Conservation (phyloP, 2,888 invertebrate genomes). For the Heliconius cydno region DNA sequence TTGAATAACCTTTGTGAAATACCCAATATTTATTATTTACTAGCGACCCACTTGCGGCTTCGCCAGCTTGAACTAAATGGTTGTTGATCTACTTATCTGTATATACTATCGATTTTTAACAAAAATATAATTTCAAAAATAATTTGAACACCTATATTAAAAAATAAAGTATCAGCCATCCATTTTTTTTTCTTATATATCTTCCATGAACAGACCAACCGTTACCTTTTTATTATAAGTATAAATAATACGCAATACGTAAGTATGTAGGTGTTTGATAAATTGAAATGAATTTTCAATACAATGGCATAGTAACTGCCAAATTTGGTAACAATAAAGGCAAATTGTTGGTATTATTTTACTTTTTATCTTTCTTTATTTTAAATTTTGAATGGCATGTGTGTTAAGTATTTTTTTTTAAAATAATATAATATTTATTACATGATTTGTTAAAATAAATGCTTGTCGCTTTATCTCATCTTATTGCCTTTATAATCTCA, state of each 20-base stretch:
- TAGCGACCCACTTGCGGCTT: too few species aligned
- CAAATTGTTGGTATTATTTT: background rate
- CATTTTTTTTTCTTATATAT: too few species aligned
- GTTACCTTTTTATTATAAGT: too few species aligned
- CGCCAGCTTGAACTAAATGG: too few species aligned
- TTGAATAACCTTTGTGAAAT: background rate
- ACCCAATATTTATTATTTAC: background rate
- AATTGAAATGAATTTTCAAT: background rate
- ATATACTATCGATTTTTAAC: too few species aligned
- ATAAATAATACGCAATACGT: background rate
- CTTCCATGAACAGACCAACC: too few species aligned
- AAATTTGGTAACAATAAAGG: background rate
- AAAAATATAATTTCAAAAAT: too few species aligned
- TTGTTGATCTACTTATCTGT: too few species aligned
- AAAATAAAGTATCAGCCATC: too few species aligned
- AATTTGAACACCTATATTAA: too few species aligned
- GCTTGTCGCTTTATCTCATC: too few species aligned
- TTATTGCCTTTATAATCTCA: background rate
- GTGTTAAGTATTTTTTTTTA: background rate
- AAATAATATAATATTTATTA: background rate
- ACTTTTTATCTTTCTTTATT: background rate
- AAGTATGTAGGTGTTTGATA: conserved; percentile 7
- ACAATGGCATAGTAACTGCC: conserved; percentile 6
- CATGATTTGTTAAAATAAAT: too few species aligned
- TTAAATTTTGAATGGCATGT: background rate